Evolutionary conservation across 2,113 vertebrate species (phyloP), one percentile per base, ranked within the genome.

Genomic region (Cinclus cinclus): DNA sequence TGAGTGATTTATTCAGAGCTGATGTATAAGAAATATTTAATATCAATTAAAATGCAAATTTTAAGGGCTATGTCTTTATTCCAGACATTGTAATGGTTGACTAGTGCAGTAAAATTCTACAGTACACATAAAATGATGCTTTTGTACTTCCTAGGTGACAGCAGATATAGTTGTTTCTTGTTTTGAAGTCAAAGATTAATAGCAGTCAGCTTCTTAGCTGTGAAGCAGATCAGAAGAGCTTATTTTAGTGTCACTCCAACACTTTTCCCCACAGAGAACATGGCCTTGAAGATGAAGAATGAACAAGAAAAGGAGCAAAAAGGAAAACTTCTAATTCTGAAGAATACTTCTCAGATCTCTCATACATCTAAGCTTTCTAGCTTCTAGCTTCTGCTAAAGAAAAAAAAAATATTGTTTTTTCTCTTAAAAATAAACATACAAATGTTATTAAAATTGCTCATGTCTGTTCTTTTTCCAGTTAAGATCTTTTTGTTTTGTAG

Each of bases 101-200:
- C 18, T 63, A 69, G 4, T 27, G 9, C 35, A 62, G 15, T 56
- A 37, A 89, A 62, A 56, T 46, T 63, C 25, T 60, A 15, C 31
- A 20, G 23, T 76, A 39, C 2, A 1, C 3, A 9, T 88, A 83
- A 93, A 53, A 27, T 15, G 22, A 27, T 83, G 42, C 3, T 56
- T 92, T 91, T 93, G 28, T 73, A 73, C 10, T 50, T 80, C 18
- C 8, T 77, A 49, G n/a, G 28, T 94, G 84, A 84, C 46, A 70
- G n/a, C 28, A 92, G 59, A 44, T 73, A 19, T 68, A 88, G 62
- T 42, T 91, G 37, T 31, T 90, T 69, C 75, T 77, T 93, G 75
- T 85, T 93, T 85, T 88, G 83, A 95, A 94, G 56, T 81, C 44
- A 88, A 77, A 89, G 76, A 95, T 92, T 89, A 96, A 87, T 83